Conservation (phyloP, 2,888 invertebrate species). For the Cephus sareptanus region DNA sequence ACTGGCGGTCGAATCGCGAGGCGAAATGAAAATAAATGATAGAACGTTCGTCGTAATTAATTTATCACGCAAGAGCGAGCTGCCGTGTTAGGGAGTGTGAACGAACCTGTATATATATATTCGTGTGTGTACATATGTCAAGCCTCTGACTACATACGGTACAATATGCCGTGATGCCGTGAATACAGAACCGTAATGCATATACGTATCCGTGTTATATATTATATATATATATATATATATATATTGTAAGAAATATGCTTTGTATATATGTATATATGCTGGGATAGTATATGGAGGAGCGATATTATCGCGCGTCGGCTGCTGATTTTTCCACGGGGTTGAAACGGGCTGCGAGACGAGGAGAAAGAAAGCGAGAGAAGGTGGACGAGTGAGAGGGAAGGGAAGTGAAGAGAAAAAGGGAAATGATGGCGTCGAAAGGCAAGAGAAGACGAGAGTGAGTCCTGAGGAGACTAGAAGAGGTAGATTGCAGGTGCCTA, state of each 20-base stretch:
- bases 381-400: no score
- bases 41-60: constrained; percentile 58
- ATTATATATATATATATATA: no score
- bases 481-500: constrained; percentile 17
- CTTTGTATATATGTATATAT: background rate
- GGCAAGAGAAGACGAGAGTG: background rate
- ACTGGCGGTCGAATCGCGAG: constrained; percentile 43
- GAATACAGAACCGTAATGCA: background rate
- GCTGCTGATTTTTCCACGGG: constrained; percentile 1
- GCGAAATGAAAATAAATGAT: constrained; percentile 64
- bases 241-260: background rate
- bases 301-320: constrained; percentile 17
- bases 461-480: background rate
- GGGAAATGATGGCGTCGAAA: background rate
- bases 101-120: background rate
- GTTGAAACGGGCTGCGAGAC: background rate
- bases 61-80: constrained; percentile 47
- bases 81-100: background rate
- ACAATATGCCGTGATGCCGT: background rate
- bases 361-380: background rate
- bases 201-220: background rate
- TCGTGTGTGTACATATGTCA: background rate
- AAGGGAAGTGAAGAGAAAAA: background rate
- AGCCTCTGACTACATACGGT: background rate
- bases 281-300: background rate